Base-by-base conservation (phyloP, 2,888 invertebrate genomes). In the Coecobrya sp. region DNA sequence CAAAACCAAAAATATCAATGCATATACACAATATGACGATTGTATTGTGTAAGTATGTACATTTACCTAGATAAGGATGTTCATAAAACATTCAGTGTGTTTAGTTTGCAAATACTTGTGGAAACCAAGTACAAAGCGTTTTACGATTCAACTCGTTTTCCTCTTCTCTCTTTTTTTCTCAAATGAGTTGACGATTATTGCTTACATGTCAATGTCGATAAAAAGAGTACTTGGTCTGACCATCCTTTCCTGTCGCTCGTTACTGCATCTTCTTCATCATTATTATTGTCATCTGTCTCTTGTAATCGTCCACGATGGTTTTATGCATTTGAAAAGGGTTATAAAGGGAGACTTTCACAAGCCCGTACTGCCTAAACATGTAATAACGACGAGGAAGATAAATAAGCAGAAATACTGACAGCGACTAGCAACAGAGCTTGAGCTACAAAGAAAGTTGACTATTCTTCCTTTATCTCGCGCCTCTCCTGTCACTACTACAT, bases 371-470 rank as follows among this genome's bases (percentile, higher is more conserved):
- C 0, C 36, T 36, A 70, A 70, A 70, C 36, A 36, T 36, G 36
- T 70, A 70, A 70, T 70, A 36, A 70, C 8, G 70, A 4, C 10
- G 36, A 65, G 27, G 36, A 49, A 62, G 62, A 70, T 36, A 70
- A 70, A 70, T 36, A 70, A 70, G 36, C n/a, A 70, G 36, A 70
- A 8, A 36, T 70, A 36, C n/a, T 70, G 70, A 70, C 13, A 36
- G 62, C 62, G 70, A 36, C 70, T 1, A 36, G 62, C 62, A 36
- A 36, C 70, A n/a, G 30, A 2, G 5, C 55, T n/a, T 0, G 70
- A 11, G n/a, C 1, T 3, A 7, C 7, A 0, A n/a, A 70, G 70
- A 36, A 42, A 70, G n/a, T 70, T 70, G 36, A 70, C 16, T n/a
- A n/a, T 70, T 42, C 7, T 70, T 36, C 70, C 19, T 10, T 16